Evolutionary conservation across 2,888 invertebrate species (phyloP).

Genomic region (Lasioglossum malachurum): DNA sequence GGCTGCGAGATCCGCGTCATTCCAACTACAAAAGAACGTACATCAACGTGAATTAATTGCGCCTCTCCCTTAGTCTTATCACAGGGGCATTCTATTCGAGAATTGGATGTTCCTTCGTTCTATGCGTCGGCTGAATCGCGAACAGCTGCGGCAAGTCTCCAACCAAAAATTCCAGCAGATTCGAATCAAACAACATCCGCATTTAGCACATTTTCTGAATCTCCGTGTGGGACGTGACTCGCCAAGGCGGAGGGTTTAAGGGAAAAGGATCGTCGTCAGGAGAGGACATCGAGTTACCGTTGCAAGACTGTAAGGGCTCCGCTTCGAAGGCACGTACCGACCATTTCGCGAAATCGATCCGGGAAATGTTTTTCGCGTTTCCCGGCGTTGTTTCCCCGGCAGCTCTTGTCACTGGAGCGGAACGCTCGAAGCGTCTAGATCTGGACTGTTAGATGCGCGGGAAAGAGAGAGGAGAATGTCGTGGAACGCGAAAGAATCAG

Average conservation of each 20-base stretch:
- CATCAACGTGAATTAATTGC: neutral
- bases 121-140: neutral
- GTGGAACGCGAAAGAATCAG: neutral
- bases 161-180: neutral
- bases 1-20: neutral
- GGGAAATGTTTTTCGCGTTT: neutral
- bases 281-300: neutral
- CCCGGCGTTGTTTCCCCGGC: neutral
- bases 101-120: neutral
- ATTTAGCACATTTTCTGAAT: neutral
- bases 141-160: neutral
- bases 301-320: neutral
- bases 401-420: neutral
- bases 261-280: neutral
- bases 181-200: neutral
- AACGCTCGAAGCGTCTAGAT: neutral
- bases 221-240: neutral
- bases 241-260: neutral
- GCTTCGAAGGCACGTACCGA: constrained; percentile 57
- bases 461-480: neutral
- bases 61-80: neutral
- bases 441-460: neutral
- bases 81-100: neutral
- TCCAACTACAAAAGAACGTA: neutral
- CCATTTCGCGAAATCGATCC: constrained; percentile 51